A percentile compares a stretch with the other conserved stretches of the same genome.
Evolutionary conservation across 2,113 vertebrate genomes (phyloP).

Genomic region (Toxotes chatareus): DNA sequence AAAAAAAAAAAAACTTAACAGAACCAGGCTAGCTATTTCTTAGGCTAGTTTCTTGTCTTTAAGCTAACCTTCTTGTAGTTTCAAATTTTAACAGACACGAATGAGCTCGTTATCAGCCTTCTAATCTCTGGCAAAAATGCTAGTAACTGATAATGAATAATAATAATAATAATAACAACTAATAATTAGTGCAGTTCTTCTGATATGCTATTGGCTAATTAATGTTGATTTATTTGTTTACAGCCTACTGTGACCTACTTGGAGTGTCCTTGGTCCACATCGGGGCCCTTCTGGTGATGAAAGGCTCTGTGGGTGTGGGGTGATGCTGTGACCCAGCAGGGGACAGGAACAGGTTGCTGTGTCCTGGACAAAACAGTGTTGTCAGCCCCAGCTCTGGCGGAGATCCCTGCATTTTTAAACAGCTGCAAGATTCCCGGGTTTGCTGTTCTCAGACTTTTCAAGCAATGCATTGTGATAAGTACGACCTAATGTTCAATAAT

Average conservation of each 20-base stretch:
- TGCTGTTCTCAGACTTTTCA: slow-evolving; percentile 77
- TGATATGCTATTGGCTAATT: neutral
- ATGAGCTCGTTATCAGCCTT: too few relatives aligned
- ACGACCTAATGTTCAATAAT: slow-evolving; percentile 38
- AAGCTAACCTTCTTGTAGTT: neutral
- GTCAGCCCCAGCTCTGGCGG: slow-evolving; percentile 63
- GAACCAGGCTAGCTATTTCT: neutral
- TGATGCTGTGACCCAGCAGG: slow-evolving; percentile 73
- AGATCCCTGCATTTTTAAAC: slow-evolving; percentile 73
- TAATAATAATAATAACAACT: neutral
- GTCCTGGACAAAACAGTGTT: slow-evolving; percentile 57
- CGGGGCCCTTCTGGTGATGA: slow-evolving; percentile 60
- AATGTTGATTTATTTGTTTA: slow-evolving; percentile 7
- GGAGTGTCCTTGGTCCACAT: slow-evolving; percentile 61
- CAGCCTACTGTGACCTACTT: slow-evolving; percentile 73
- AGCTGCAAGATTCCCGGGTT: slow-evolving; percentile 70
- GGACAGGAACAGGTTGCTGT: slow-evolving; percentile 54
- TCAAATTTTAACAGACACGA: neutral
- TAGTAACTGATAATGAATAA: too few relatives aligned
- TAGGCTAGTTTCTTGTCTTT: neutral
- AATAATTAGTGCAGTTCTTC: neutral
- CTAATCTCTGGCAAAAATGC: too few relatives aligned
- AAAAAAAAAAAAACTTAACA: neutral
- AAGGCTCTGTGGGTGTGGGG: slow-evolving; percentile 61
- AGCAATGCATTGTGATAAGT: slow-evolving; percentile 77